Percentiles rank a stretch among this genome's conserved stretches.
Conservation (phyloP, 2,888 invertebrate species). For the Chloromyia formosa region DNA sequence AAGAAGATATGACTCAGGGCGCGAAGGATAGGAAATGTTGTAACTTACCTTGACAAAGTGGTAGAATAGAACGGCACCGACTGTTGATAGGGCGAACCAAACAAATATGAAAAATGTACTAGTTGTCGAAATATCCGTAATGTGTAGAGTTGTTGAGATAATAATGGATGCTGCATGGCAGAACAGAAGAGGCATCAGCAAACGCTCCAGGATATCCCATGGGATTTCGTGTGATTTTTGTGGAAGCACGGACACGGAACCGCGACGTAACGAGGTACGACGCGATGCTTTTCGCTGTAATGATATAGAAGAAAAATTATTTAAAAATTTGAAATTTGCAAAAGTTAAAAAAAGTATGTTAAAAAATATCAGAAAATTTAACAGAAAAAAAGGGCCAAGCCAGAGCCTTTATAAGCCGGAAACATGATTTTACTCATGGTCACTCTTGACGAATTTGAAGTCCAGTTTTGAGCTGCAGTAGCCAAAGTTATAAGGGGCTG, state of each 20-base stretch:
- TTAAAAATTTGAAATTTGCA: too few relatives aligned
- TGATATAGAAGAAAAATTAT: constrained; percentile 2
- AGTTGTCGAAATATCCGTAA: constrained; percentile 76
- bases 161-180: constrained; percentile 84
- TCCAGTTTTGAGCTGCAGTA: too few relatives aligned
- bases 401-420: too few relatives aligned
- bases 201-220: constrained; percentile 75
- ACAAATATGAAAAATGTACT: constrained; percentile 82
- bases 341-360: too few relatives aligned
- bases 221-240: constrained; percentile 73
- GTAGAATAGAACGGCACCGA: constrained; percentile 82
- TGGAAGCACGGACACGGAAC: constrained; percentile 67
- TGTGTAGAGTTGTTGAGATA: constrained; percentile 75
- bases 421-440: too few relatives aligned
- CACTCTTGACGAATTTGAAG: too few relatives aligned
- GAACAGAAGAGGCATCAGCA: constrained; percentile 79
- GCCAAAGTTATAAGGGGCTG: too few relatives aligned
- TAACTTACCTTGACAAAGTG: constrained; percentile 81
- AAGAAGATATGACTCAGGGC: not conserved
- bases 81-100: constrained; percentile 77
- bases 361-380: too few relatives aligned
- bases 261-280: constrained; percentile 69
- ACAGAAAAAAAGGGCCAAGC: too few relatives aligned
- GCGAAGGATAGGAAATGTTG: not conserved
- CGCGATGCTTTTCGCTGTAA: constrained; percentile 63